phyloP scores from a whole-genome alignment of 2,888 invertebrate genomes.

The Heliconius erato region DNA sequence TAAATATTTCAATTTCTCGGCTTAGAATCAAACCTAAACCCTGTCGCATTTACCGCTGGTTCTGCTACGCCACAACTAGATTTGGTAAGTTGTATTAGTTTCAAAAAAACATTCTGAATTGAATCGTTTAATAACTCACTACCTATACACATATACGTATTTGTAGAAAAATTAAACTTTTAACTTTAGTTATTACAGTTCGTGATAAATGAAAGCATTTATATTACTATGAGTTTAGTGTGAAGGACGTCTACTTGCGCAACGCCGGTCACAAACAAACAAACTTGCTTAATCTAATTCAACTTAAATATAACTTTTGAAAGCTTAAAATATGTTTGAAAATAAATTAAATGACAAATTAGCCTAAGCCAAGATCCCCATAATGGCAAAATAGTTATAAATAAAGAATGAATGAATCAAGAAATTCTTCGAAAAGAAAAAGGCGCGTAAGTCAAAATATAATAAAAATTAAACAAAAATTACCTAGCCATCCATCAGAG shows the following conservation, averaged over 20 bases:
- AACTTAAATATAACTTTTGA: not conserved
- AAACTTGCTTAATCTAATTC: slow-evolving; percentile 15
- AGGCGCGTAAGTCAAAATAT: slow-evolving; percentile 12
- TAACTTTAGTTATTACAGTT: not conserved
- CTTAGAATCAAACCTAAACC: not conserved
- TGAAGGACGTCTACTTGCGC: slow-evolving; percentile 24
- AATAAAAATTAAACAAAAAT: slow-evolving; percentile 31
- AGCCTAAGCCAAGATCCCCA: not conserved
- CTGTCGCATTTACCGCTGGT: not conserved
- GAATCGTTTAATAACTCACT: no score
- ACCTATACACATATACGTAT: not conserved
- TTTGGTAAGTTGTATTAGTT: no score
- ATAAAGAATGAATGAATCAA: not conserved
- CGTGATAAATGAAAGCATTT: slow-evolving; percentile 17
- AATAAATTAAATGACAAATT: not conserved
- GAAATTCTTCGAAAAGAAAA: not conserved
- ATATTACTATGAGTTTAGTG: not conserved
- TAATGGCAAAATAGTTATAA: not conserved
- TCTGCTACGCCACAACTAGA: no score
- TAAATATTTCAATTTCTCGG: not conserved
- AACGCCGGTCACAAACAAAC: slow-evolving; percentile 26
- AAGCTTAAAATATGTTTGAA: not conserved
- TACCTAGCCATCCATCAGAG: slow-evolving; percentile 63
- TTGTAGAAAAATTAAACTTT: not conserved
- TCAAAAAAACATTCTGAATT: no score